Evolutionary conservation across 2,113 vertebrate species (phyloP), one percentile per base, ranked within the genome.

Genomic region (Hiodon tergisus): DNA sequence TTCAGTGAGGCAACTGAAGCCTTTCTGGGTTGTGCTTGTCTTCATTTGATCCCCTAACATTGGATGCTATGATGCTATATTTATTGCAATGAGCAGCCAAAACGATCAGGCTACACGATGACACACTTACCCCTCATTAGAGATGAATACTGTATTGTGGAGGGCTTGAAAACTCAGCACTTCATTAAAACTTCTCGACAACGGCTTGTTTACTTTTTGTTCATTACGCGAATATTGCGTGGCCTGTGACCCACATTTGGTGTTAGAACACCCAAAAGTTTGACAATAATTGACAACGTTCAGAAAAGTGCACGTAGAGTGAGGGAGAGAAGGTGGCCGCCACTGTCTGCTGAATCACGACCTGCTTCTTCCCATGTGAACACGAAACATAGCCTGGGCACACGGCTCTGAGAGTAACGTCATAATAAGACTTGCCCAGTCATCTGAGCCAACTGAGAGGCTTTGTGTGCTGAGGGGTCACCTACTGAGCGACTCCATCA

Each of bases 41-140:
- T 89, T 81, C 78, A 67, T 79, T 69, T 78, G 63, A 88, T 85
- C 83, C 82, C 67, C 75, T 84, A 87, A 82, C 85, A 82, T 74
- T 81, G 81, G 73, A 84, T 81, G 78, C 80, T 80, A 79, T 73
- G 85, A 88, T 83, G 76, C 83, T 90, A 89, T 88, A 89, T 91
- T 88, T 90, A 87, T 88, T 79, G 6, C 69, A 14, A 73, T 86
- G 81, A 81, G 75, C 50, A 82, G 82, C 68, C 79, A 81, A 85
- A 86, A 83, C 71, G 86, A 87, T 86, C 79, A 82, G 82, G 84
- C 85, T 85, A 85, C 76, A 84, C 84, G 86, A 88, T 88, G 86
- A 91, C 88, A 92, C 88, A 89, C 85, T 92, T 88, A 85, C 84
- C 82, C 79, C 89, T 91, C 89, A 91, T 91, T 90, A 91, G 84